phyloP scores from a whole-genome alignment of 2,797 vertebrate genomes.

The Lophotriccus pileatus region DNA sequence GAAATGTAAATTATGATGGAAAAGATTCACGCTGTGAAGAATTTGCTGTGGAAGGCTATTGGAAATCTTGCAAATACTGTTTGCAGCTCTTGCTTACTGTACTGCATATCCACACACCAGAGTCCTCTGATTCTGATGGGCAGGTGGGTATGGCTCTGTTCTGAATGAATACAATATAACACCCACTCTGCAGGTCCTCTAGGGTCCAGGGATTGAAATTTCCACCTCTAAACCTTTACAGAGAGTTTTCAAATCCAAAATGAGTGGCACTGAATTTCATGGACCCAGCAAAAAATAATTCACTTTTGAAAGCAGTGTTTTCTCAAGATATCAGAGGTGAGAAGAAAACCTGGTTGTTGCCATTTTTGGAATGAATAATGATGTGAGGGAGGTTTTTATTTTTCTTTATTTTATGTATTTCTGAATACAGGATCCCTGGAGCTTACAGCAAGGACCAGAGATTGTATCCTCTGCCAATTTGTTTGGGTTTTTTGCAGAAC shows the following conservation, averaged over 20 bases:
- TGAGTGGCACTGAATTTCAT: not conserved
- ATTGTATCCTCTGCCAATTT: not conserved
- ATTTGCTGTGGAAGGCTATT: not conserved
- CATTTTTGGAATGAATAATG: not conserved
- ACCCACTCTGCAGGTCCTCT: not conserved
- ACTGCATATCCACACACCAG: not conserved
- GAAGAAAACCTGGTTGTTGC: not conserved
- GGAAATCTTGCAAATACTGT: not conserved
- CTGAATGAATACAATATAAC: not conserved
- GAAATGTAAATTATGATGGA: conserved; percentile 43
- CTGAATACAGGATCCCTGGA: not conserved
- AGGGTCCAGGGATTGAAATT: not conserved
- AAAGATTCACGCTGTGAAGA: not conserved
- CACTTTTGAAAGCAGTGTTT: conserved; percentile 26
- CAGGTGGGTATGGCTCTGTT: not conserved
- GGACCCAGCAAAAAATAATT: not conserved
- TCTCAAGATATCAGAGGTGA: not conserved
- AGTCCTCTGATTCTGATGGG: not conserved
- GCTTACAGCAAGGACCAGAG: not conserved
- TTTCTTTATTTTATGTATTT: not conserved
- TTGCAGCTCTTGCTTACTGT: not conserved
- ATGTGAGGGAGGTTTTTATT: accelerated
- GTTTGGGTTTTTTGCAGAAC: not conserved
- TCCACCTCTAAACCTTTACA: not conserved
- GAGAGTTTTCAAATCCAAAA: conserved; percentile 9